A percentile compares a stretch with the other conserved stretches of the same genome.
These are phyloP conservation scores for Stercorarius parasiticus DNA, from an alignment of 2,113 vertebrate species.

Conservation along the genomic window DNA sequence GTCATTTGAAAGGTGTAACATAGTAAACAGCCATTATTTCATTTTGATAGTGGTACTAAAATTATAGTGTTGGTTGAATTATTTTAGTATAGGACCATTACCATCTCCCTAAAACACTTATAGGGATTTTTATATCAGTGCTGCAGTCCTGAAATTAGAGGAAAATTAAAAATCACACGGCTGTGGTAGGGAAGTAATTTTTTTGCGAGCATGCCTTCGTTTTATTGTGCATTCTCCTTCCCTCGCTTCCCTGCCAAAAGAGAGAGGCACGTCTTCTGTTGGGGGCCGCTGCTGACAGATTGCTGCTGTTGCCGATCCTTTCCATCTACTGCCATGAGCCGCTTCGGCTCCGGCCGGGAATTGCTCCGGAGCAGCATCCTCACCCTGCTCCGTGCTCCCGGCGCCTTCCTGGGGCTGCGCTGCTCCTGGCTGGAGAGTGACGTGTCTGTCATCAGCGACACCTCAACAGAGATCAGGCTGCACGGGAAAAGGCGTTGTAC, in stretches of 20 bases:
- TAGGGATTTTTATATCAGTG: conserved; percentile 70
- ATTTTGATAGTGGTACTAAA: conserved; percentile 86
- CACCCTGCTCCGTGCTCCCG: neutral
- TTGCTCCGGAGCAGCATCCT: neutral
- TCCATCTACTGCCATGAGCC: neutral
- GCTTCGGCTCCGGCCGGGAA: neutral
- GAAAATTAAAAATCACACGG: conserved; percentile 77
- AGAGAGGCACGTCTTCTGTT: neutral
- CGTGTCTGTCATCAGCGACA: accelerated
- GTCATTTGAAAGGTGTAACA: conserved; percentile 85
- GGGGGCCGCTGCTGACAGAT: neutral
- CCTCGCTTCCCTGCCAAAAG: neutral
- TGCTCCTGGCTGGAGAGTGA: neutral
- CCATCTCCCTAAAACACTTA: conserved; percentile 80
- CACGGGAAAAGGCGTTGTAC: neutral
- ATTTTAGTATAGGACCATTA: conserved; percentile 83
- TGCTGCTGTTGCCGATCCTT: neutral
- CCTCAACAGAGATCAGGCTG: neutral
- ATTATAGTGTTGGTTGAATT: conserved; percentile 87
- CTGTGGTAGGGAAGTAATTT: conserved; percentile 43
- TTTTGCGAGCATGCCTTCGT: conserved; percentile 12
- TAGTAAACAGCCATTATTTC: conserved; percentile 85
- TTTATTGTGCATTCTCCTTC: neutral
- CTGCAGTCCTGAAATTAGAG: conserved; percentile 76
- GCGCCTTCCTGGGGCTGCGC: neutral